phyloP scores from a whole-genome alignment of 2,888 invertebrate species.

The Cephus spinipes region DNA sequence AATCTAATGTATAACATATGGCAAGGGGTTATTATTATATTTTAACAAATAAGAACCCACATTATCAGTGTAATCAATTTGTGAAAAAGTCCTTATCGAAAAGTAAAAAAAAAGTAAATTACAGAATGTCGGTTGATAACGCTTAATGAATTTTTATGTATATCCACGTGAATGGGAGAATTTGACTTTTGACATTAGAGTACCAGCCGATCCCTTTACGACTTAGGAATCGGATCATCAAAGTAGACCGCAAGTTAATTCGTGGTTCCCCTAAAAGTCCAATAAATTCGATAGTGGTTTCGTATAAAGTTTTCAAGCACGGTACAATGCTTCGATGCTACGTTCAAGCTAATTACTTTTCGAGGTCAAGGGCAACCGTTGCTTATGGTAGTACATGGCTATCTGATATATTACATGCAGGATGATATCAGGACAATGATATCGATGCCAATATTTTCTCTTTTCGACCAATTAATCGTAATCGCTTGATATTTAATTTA shows the following conservation, averaged over 20 bases:
- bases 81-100: not conserved
- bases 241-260: not conserved
- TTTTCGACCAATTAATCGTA: not conserved
- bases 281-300: constrained; percentile 1
- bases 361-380: not conserved
- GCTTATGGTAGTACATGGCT: not conserved
- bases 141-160: no score
- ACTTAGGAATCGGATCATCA: not conserved
- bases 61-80: not conserved
- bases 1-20: not conserved
- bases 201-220: not conserved
- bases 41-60: not conserved
- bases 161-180: not conserved
- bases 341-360: not conserved
- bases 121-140: no score
- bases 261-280: not conserved
- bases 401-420: not conserved
- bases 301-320: not conserved
- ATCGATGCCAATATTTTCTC: not conserved
- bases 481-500: no score
- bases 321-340: not conserved
- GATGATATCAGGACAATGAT: not conserved
- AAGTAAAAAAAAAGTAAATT: no score
- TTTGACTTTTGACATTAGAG: not conserved
- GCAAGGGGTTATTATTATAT: not conserved